phyloP scores from a whole-genome alignment of 2,888 invertebrate species.

The Mesorhabditis spiculigera region DNA sequence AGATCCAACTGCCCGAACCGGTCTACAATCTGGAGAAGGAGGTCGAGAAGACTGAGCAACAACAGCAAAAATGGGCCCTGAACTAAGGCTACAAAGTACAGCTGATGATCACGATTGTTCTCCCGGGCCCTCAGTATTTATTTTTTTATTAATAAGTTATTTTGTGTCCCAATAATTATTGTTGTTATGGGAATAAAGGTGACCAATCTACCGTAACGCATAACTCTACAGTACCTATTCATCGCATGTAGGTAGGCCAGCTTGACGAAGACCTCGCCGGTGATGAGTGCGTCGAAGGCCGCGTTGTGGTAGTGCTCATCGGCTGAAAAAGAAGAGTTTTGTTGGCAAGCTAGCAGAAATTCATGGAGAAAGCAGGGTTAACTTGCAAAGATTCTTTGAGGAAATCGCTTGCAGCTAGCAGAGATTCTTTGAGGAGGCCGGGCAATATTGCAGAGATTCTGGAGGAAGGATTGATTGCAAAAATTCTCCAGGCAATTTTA shows the following conservation, averaged over 20 bases:
- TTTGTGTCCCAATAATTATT: no score
- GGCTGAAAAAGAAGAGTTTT: not conserved
- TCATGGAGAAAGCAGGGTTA: not conserved
- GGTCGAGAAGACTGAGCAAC: not conserved
- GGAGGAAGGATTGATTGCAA: not conserved
- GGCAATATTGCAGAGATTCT: not conserved
- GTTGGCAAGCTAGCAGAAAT: not conserved
- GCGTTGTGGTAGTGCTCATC: constrained; percentile 24
- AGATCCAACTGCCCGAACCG: not conserved
- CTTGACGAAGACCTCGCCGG: constrained; percentile 21
- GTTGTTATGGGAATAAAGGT: no score
- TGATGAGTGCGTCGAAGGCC: constrained; percentile 21
- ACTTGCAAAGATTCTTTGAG: not conserved
- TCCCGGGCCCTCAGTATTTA: no score
- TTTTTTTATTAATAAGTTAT: no score
- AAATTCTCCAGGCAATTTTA: no score
- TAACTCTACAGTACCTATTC: no score
- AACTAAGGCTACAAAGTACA: no score
- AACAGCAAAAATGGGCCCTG: no score
- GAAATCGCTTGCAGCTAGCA: not conserved
- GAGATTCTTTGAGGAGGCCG: not conserved
- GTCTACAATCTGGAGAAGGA: not conserved
- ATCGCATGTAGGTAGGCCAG: not conserved
- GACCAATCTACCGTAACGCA: no score
- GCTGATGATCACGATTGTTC: no score